Conservation (phyloP, 2,113 vertebrate genomes). For the Gobio gobio region DNA sequence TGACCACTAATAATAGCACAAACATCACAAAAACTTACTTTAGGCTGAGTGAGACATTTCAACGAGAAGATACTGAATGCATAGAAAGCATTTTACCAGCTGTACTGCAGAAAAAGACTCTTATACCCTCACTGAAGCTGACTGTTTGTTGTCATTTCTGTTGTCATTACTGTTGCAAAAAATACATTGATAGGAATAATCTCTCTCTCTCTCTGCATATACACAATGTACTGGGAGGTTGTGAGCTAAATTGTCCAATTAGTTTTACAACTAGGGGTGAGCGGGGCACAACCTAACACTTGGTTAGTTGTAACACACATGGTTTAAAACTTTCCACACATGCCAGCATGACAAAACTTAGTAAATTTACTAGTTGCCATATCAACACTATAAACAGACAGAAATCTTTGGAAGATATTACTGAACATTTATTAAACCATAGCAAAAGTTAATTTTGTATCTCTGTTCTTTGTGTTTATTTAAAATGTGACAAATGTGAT, state of each 20-base stretch:
- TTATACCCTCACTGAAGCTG: background rate
- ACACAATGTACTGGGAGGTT: background rate
- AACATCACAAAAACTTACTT: background rate
- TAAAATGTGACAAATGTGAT: too few species aligned
- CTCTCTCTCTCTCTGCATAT: background rate
- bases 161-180: background rate
- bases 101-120: background rate
- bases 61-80: background rate
- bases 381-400: too few species aligned
- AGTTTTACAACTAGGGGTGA: background rate
- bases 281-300: too few species aligned
- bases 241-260: slow-evolving; percentile 5
- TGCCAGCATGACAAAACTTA: too few species aligned
- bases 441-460: too few species aligned
- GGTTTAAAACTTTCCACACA: too few species aligned
- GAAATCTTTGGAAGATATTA: too few species aligned
- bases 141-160: background rate
- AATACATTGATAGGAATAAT: background rate
- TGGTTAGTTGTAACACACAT: too few species aligned
- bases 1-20: slow-evolving; percentile 16
- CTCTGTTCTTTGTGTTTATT: too few species aligned
- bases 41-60: background rate
- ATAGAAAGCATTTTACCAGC: background rate
- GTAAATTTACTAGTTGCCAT: too few species aligned
- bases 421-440: too few species aligned